These are phyloP conservation scores for Calliphora vomitoria DNA, from an alignment of 2,888 invertebrate genomes.

Conservation along the genomic window DNA sequence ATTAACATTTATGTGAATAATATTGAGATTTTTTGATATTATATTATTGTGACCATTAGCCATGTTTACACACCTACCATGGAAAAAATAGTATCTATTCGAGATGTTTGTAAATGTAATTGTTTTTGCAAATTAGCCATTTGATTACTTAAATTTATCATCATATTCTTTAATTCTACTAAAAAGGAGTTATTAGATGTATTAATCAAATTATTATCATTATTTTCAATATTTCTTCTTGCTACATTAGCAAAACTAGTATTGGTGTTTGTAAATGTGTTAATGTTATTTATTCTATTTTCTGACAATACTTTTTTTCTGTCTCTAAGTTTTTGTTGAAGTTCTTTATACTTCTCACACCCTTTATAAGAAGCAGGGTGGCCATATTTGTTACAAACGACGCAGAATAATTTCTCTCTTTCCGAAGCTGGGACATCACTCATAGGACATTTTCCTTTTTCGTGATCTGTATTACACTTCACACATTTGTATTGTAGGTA, in stretches of 20 bases:
- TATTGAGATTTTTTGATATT: neutral
- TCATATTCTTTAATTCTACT: no score
- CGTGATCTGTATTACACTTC: neutral
- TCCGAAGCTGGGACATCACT: neutral
- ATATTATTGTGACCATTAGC: no score
- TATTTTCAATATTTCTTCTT: no score
- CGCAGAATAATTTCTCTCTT: neutral
- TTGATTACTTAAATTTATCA: neutral
- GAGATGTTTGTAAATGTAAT: slow-evolving; percentile 2
- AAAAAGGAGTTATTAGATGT: neutral
- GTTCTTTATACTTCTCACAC: no score
- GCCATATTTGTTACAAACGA: neutral
- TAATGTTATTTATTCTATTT: neutral
- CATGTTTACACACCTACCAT: neutral
- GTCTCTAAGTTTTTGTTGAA: neutral
- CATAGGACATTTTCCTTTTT: neutral
- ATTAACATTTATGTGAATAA: neutral
- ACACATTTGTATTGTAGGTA: neutral
- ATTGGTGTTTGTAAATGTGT: neutral
- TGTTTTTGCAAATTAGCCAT: neutral
- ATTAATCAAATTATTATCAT: neutral
- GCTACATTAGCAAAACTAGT: neutral
- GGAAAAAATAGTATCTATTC: slow-evolving; percentile 15
- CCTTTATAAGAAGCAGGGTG: no score
- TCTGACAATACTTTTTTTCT: neutral